A percentile compares a stretch with the other conserved stretches of the same genome.
Evolutionary conservation across 2,113 vertebrate genomes (phyloP).

Genomic region (Todiramphus chloris): DNA sequence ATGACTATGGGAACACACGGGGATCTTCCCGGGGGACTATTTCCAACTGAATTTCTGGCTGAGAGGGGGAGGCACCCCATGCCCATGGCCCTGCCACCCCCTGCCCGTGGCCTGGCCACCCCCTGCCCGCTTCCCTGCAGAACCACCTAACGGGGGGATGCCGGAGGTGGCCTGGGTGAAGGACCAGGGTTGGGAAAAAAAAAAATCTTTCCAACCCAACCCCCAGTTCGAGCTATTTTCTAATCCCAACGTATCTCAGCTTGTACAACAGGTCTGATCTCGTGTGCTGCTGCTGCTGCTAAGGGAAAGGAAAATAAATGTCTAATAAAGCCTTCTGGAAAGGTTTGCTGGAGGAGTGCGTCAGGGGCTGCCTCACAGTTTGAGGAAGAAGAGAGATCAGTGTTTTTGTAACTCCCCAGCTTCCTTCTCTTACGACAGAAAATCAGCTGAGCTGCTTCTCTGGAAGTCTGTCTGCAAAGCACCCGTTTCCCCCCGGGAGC

Average conservation of each 20-base stretch:
- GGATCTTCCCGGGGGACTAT: not conserved
- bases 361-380: not conserved
- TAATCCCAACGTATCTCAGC: not conserved
- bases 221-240: rapidly evolving
- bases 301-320: not conserved
- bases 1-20: rapidly evolving
- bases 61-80: not conserved
- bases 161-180: not conserved
- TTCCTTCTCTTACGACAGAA: not conserved
- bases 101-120: too few species aligned
- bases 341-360: not conserved
- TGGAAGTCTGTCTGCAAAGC: not conserved
- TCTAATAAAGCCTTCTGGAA: not conserved
- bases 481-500: not conserved
- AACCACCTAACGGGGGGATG: rapidly evolving
- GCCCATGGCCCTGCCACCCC: not conserved
- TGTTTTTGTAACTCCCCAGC: rapidly evolving
- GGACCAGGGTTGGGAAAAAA: too few species aligned
- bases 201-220: not conserved
- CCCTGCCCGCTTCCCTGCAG: too few species aligned
- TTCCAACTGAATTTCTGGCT: not conserved
- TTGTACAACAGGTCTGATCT: not conserved
- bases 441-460: not conserved
- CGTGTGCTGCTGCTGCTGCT: not conserved
- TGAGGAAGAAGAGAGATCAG: not conserved